Conservation (phyloP, 2,888 invertebrate genomes). For the Papilio elwesi region DNA sequence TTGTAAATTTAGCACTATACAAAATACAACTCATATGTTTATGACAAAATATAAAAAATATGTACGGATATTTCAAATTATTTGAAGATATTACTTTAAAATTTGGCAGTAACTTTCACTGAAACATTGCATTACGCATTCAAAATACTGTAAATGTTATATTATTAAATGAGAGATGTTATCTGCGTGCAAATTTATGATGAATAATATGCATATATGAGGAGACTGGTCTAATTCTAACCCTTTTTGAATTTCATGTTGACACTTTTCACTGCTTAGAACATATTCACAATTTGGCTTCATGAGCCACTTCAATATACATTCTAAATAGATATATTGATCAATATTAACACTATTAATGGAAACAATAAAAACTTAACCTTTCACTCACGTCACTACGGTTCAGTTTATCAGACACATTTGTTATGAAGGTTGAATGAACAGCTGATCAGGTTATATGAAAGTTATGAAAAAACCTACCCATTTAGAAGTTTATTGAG, state of each 20-base stretch:
- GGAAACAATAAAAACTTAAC: conserved; percentile 33
- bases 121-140: too few relatives aligned
- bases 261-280: conserved; percentile 22
- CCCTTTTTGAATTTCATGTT: conserved; percentile 8
- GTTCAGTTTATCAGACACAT: conserved; percentile 35
- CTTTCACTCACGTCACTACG: conserved; percentile 35
- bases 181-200: conserved; percentile 15
- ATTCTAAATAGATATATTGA: conserved; percentile 1
- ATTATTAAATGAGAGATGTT: conserved; percentile 1
- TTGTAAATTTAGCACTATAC: too few relatives aligned
- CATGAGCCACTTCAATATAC: neutral
- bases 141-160: neutral
- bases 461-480: conserved; percentile 24
- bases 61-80: neutral
- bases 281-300: conserved; percentile 1
- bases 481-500: neutral
- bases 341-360: conserved; percentile 6
- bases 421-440: conserved; percentile 48
- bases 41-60: neutral
- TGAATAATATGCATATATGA: conserved; percentile 25
- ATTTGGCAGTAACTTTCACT: neutral
- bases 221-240: conserved; percentile 22
- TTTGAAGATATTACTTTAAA: neutral
- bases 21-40: neutral
- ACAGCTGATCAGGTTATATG: conserved; percentile 52